Evolutionary conservation across 2,888 invertebrate species (phyloP).

Genomic region (Leucoptera coffeella): DNA sequence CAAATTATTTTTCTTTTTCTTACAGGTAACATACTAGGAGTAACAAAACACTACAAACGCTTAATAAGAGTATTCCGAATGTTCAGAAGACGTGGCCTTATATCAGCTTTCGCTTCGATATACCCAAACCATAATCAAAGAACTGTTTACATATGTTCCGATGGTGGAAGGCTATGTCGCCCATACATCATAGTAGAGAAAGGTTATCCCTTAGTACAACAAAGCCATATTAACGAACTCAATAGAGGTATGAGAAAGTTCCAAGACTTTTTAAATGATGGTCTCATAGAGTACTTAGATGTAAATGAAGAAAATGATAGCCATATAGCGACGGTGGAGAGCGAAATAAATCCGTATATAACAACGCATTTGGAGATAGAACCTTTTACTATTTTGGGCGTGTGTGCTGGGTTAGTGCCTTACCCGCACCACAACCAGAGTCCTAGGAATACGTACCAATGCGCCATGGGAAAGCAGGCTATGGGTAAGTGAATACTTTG

Average conservation of each 20-base stretch:
- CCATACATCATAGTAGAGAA: slow-evolving; percentile 94
- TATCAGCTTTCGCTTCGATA: slow-evolving; percentile 91
- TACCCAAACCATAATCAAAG: slow-evolving; percentile 78
- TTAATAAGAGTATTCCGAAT: slow-evolving; percentile 77
- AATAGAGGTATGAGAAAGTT: slow-evolving; percentile 72
- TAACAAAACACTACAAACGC: slow-evolving; percentile 70
- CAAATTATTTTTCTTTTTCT: too few relatives aligned
- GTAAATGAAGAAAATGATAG: slow-evolving; percentile 99
- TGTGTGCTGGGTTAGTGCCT: slow-evolving; percentile 95
- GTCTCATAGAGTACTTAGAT: slow-evolving; percentile 92
- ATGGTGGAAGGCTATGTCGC: slow-evolving; percentile 91
- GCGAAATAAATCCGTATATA: slow-evolving; percentile 63
- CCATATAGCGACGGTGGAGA: slow-evolving; percentile 83
- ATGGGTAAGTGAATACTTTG: slow-evolving; percentile 81
- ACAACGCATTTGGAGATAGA: slow-evolving; percentile 98
- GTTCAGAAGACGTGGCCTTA: slow-evolving; percentile 76
- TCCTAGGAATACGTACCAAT: slow-evolving; percentile 97
- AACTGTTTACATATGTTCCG: slow-evolving; percentile 91
- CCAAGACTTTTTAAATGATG: slow-evolving; percentile 89
- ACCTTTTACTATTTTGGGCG: slow-evolving; percentile 94
- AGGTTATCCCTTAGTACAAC: slow-evolving; percentile 68
- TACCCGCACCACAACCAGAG: slow-evolving; percentile 99
- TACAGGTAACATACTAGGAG: slow-evolving; percentile 78
- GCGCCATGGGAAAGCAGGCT: slow-evolving; percentile 99
- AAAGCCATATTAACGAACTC: slow-evolving; percentile 75